Percentiles rank a stretch among this genome's conserved stretches.
These are phyloP conservation scores for Octodonta nipae DNA, from an alignment of 2,888 invertebrate species.

Conservation along the genomic window DNA sequence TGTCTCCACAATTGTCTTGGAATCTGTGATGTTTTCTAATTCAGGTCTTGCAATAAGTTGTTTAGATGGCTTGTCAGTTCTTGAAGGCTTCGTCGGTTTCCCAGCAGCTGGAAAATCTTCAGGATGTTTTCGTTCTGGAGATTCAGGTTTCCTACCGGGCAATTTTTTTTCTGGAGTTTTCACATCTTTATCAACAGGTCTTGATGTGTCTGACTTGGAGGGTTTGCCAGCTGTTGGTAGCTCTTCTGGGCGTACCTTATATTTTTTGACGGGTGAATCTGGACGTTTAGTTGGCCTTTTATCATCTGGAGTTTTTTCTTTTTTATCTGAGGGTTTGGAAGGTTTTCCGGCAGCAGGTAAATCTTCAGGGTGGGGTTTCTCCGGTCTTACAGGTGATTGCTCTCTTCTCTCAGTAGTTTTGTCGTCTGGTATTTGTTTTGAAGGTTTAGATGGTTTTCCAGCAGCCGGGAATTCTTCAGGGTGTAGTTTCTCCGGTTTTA, in stretches of 20 bases:
- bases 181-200: neutral
- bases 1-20: constrained; percentile 20
- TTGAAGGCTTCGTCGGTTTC: constrained; percentile 5
- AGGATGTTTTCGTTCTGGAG: constrained; percentile 6
- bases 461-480: constrained; percentile 1
- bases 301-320: constrained; percentile 5
- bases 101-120: constrained; percentile 11
- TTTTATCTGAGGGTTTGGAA: constrained; percentile 7
- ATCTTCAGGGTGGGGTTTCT: no score
- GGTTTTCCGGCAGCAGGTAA: constrained; percentile 13
- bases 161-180: constrained; percentile 1
- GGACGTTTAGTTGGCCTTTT: constrained; percentile 23
- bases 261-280: constrained; percentile 19
- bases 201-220: no score
- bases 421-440: constrained; percentile 1
- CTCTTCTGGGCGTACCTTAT: constrained; percentile 39
- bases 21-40: constrained; percentile 2
- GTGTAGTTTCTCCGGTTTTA: neutral
- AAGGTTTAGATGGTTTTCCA: neutral
- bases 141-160: constrained; percentile 4
- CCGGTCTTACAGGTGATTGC: no score
- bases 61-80: constrained; percentile 2
- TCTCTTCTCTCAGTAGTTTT: constrained; percentile 2
- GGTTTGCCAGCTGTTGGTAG: constrained; percentile 4
- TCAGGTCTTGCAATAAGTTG: constrained; percentile 3